These are phyloP conservation scores for Thalassophryne amazonica DNA, from an alignment of 2,797 vertebrate genomes.

Conservation along the genomic window DNA sequence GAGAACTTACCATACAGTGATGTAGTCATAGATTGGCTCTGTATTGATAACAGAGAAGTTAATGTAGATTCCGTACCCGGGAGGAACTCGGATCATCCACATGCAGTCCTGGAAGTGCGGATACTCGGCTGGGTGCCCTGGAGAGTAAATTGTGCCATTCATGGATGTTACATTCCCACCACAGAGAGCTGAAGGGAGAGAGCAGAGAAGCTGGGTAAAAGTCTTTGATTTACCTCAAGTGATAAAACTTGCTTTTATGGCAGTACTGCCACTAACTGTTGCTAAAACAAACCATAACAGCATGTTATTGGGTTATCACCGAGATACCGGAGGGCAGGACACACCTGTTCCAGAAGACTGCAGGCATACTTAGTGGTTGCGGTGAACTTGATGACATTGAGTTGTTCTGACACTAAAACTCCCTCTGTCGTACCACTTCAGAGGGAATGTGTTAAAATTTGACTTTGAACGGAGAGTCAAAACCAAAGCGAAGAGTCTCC, in stretches of 20 bases:
- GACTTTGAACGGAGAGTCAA: slow-evolving; percentile 44
- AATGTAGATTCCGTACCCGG: slow-evolving; percentile 93
- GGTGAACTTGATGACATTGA: slow-evolving; percentile 37
- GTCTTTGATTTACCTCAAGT: slow-evolving; percentile 27
- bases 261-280: slow-evolving; percentile 22
- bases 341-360: slow-evolving; percentile 30
- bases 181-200: slow-evolving; percentile 84
- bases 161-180: slow-evolving; percentile 95
- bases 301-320: slow-evolving; percentile 40
- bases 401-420: slow-evolving; percentile 32
- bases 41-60: slow-evolving; percentile 97
- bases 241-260: slow-evolving; percentile 45
- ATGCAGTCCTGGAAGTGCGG: slow-evolving; percentile 97
- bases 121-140: slow-evolving; percentile 95
- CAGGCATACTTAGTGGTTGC: slow-evolving; percentile 10
- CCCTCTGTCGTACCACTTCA: slow-evolving; percentile 15
- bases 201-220: slow-evolving; percentile 34
- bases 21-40: slow-evolving; percentile 97
- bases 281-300: slow-evolving; percentile 46
- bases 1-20: slow-evolving; percentile 91
- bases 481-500: slow-evolving; percentile 19
- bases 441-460: slow-evolving; percentile 30
- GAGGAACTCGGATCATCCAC: slow-evolving; percentile 92
- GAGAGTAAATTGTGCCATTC: slow-evolving; percentile 97
- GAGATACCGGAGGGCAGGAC: background rate